Evolutionary conservation across 2,888 invertebrate species (phyloP), one percentile per base, ranked within the genome.

Genomic region (Marronus borbonicus): DNA sequence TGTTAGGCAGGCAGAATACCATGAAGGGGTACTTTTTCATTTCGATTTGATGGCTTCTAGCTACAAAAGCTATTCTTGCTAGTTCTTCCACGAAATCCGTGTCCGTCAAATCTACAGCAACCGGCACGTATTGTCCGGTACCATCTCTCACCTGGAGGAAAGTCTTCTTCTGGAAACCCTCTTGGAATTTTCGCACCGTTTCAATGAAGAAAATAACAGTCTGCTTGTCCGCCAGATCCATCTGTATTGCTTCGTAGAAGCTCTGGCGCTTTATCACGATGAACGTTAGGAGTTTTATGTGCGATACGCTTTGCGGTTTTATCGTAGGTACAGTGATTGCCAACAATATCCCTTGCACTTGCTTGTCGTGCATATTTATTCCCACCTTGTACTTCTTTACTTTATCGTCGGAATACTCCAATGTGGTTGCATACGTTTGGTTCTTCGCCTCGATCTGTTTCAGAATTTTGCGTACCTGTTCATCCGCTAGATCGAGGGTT

Each of bases 131-230:
- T 52, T 76, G 76, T 10, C 68, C 66, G 17, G 24, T 50, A 4
- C 66, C 76, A 36, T 76, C 76, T 55, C 68, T 10, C 12, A 76
- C 58, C n/a, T 65, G 52, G 17, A 76, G n/a, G 36, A 36, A 68
- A 5, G 52, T 68, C 17, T 58, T 68, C 31, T 7, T 31, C 52
- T 17, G 31, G 28, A 20, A 62, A 8, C 28, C 31, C 12, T 50
- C 49, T 28, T 17, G 49, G 28, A n/a, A 66, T 31, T 76, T 68
- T 24, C 44, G 58, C 3, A 31, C 60, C 17, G 58, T 17, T 31
- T 74, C 58, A 17, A 74, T 36, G 58, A 74, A 74, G 17, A n/a
- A 39, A 8, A 58, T n/a, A 36, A 74, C 44, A 1, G 66, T 52
- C 10, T 65, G 17, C 17, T 17, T 66, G 4, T 76, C 24, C 8